phyloP scores from a whole-genome alignment of 1,140 invertebrate species.

The Aphis gossypii region DNA sequence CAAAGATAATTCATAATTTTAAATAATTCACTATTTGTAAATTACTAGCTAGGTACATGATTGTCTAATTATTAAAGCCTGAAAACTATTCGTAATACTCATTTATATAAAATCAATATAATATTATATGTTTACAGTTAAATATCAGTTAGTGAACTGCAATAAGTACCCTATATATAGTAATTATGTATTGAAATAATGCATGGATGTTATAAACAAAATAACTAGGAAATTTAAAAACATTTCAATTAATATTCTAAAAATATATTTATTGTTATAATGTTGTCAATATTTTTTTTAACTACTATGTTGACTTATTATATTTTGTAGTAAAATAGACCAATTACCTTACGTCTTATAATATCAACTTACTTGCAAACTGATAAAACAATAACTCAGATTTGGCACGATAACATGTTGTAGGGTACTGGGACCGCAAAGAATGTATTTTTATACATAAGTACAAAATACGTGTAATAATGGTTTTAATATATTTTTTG shows the following conservation, averaged over 20 bases:
- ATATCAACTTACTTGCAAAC: neutral
- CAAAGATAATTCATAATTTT: neutral
- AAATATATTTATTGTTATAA: neutral
- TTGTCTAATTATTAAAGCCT: neutral
- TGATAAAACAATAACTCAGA: neutral
- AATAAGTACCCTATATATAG: neutral
- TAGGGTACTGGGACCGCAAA: neutral
- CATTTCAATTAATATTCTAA: neutral
- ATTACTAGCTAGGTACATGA: too few relatives aligned
- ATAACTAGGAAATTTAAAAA: neutral
- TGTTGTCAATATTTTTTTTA: neutral
- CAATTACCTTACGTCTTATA: constrained; percentile 1
- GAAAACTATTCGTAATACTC: neutral
- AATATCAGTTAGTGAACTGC: neutral
- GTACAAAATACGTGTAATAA: neutral
- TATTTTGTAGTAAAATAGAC: neutral
- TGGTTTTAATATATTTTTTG: constrained; percentile 17
- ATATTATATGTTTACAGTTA: neutral
- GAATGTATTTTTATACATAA: constrained; percentile 34
- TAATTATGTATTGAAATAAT: neutral
- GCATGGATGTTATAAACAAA: neutral
- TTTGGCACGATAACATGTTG: constrained; percentile 26
- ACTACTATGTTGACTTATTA: neutral
- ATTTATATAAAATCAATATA: too few relatives aligned
- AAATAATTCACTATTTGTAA: neutral